These are phyloP conservation scores for Merops nubicus DNA, from an alignment of 2,113 vertebrate genomes.

Conservation along the genomic window DNA sequence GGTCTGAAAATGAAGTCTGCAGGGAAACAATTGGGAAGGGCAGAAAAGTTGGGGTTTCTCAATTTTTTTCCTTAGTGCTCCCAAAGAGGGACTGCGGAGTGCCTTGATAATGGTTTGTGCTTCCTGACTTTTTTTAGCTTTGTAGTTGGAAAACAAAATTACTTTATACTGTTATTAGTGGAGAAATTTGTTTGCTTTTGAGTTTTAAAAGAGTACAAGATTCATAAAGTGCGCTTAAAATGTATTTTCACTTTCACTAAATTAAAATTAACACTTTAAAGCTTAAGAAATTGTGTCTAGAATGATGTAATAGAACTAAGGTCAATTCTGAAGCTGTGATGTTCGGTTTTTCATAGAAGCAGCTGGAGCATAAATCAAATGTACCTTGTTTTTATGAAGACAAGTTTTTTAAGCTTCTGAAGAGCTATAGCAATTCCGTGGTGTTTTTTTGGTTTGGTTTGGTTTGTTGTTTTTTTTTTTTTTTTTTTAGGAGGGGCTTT, in stretches of 20 bases:
- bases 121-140: not conserved
- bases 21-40: not conserved
- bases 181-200: not conserved
- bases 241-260: not conserved
- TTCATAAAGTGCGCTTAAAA: not conserved
- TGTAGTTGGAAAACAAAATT: not conserved
- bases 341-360: not conserved
- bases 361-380: not conserved
- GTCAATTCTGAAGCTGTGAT: not conserved
- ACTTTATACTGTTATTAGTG: not conserved
- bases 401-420: not conserved
- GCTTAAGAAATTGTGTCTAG: not conserved
- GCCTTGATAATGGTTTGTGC: not conserved
- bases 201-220: not conserved
- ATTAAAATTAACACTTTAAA: not conserved
- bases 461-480: too few relatives aligned
- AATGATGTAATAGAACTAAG: not conserved
- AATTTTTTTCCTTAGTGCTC: not conserved
- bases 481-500: not conserved
- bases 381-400: not conserved
- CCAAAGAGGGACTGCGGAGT: not conserved
- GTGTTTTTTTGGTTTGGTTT: too few relatives aligned
- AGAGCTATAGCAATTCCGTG: not conserved
- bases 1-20: not conserved
- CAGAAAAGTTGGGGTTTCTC: not conserved